A percentile compares a stretch with the other conserved stretches of the same genome.
Evolutionary conservation across 2,797 vertebrate species (phyloP).

Genomic region (Vespertilio murinus): DNA sequence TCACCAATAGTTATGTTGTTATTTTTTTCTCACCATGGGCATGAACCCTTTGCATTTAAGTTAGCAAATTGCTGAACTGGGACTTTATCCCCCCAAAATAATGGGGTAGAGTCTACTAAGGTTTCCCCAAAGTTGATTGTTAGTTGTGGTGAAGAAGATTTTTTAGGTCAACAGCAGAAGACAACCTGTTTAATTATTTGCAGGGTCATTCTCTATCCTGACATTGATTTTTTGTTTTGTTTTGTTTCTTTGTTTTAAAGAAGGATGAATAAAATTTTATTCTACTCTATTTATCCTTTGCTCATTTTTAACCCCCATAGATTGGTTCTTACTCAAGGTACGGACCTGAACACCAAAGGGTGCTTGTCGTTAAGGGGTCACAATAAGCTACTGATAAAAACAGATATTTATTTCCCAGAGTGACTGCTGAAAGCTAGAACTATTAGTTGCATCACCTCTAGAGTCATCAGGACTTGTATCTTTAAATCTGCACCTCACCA

Average conservation of each 20-base stretch:
- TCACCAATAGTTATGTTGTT: background rate
- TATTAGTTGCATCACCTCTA: background rate
- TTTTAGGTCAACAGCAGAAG: conserved; percentile 27
- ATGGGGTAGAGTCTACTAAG: background rate
- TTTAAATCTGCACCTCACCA: background rate
- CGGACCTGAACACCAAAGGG: background rate
- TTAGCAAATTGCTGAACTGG: background rate
- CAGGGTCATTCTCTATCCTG: background rate
- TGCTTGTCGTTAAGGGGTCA: background rate
- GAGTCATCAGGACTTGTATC: background rate
- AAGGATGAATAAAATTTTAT: background rate
- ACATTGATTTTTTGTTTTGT: too few species aligned
- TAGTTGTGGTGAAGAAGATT: background rate
- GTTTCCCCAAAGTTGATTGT: conserved; percentile 22
- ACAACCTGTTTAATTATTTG: conserved; percentile 28
- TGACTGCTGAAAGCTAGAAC: background rate
- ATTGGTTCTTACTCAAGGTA: background rate
- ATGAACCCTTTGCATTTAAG: background rate
- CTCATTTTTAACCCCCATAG: background rate
- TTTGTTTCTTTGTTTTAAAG: background rate
- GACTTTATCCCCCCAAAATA: conserved; percentile 33
- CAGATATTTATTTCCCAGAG: background rate
- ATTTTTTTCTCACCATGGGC: background rate
- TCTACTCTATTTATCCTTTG: background rate
- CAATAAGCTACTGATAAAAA: background rate